Evolutionary conservation across 2,797 vertebrate genomes (phyloP).

Genomic region (Tamandua tetradactyla): DNA sequence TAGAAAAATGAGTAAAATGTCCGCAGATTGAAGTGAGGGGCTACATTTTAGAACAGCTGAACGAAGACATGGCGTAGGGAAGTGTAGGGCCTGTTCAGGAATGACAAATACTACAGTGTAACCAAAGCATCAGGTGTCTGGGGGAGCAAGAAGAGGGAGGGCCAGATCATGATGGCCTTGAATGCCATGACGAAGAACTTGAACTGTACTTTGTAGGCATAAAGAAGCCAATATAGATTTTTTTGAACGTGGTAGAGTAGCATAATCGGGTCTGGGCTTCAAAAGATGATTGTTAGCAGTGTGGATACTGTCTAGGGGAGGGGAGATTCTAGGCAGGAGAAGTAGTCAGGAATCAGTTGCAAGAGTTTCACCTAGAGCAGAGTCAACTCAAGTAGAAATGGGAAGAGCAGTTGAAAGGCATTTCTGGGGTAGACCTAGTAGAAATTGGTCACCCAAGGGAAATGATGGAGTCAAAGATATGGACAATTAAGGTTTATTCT

Average conservation of each 20-base stretch:
- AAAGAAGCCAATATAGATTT: background rate
- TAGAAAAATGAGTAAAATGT: constrained; percentile 26
- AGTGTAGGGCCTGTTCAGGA: background rate
- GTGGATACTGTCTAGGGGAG: background rate
- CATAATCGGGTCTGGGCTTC: background rate
- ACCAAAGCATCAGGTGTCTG: background rate
- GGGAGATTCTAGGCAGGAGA: background rate
- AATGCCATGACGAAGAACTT: background rate
- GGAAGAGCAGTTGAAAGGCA: background rate
- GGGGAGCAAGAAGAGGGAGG: background rate
- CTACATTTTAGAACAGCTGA: background rate
- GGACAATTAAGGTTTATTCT: background rate
- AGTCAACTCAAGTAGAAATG: background rate
- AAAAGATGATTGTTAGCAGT: background rate
- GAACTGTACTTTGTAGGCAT: background rate
- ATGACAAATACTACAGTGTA: background rate
- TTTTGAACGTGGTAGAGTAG: background rate
- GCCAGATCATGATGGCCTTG: background rate
- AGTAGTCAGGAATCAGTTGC: background rate
- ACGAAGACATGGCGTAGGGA: background rate
- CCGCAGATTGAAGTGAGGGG: background rate
- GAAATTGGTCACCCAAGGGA: constrained; percentile 1
- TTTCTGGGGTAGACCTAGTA: background rate
- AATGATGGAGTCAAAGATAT: constrained; percentile 12
- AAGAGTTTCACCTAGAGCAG: background rate